Conservation (phyloP, 2,888 invertebrate species). For the Leucophora obtusa region DNA sequence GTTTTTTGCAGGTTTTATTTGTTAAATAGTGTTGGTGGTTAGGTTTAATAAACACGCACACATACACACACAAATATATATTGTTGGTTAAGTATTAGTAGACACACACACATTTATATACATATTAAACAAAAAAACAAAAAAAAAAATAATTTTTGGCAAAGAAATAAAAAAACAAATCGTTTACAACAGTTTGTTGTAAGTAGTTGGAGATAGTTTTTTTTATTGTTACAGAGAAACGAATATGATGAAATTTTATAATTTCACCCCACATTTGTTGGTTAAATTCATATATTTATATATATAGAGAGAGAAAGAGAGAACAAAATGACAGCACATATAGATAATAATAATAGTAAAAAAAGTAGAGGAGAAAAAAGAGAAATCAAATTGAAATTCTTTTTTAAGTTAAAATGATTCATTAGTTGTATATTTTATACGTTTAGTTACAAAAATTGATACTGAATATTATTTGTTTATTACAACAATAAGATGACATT, state of each 20-base stretch:
- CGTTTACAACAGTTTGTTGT: constrained; percentile 28
- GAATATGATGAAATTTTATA: constrained; percentile 22
- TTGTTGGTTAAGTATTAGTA: constrained; percentile 54
- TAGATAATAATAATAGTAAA: constrained; percentile 11
- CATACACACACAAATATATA: constrained; percentile 49
- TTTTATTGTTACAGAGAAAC: constrained; percentile 6
- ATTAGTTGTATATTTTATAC: constrained; percentile 17
- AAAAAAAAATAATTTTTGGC: constrained; percentile 11
- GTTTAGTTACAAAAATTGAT: constrained; percentile 19
- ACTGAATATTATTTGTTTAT: constrained; percentile 16
- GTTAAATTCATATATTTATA: constrained; percentile 9
- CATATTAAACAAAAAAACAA: neutral
- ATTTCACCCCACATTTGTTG: constrained; percentile 38
- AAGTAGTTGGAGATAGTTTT: neutral
- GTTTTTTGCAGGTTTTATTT: constrained; percentile 28
- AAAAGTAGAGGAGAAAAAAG: constrained; percentile 54
- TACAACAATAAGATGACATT: neutral
- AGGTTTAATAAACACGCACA: constrained; percentile 46
- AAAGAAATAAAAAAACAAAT: constrained; percentile 20
- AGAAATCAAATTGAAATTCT: constrained; percentile 66
- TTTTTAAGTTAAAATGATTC: constrained; percentile 43
- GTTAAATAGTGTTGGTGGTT: constrained; percentile 35
- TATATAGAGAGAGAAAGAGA: constrained; percentile 41
- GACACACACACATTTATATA: constrained; percentile 25
- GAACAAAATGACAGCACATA: constrained; percentile 61